Conservation (phyloP, 2,888 invertebrate species). For the Dexiosoma caninum region DNA sequence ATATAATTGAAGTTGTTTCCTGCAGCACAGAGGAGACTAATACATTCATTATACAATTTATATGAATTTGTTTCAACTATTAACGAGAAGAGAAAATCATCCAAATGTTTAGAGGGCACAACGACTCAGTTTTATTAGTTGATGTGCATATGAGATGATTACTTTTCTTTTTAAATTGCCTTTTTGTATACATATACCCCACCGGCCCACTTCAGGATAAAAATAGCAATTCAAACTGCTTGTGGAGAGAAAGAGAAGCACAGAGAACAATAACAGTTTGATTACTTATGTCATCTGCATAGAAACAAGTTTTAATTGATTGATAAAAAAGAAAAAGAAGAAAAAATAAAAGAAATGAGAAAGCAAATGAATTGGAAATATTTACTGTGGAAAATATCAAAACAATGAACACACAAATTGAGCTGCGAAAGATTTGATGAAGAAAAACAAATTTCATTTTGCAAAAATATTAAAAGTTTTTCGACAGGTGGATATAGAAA, state of each 20-base stretch:
- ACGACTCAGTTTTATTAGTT: background rate
- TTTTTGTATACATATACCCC: background rate
- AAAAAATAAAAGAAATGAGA: background rate
- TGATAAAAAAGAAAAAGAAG: background rate
- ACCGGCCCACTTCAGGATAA: background rate
- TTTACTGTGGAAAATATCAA: conserved; percentile 13
- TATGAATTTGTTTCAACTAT: background rate
- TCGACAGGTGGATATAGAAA: background rate
- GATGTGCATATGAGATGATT: conserved; percentile 3
- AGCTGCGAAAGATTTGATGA: conserved; percentile 14
- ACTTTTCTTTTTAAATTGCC: background rate
- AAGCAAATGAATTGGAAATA: conserved; percentile 9
- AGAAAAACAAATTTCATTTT: background rate
- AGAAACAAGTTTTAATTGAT: conserved; percentile 51
- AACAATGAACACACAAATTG: conserved; percentile 32
- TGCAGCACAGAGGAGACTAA: no score
- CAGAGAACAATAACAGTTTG: conserved; percentile 22
- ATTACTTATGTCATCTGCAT: conserved; percentile 50
- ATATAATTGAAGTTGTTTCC: no score
- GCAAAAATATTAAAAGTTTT: background rate
- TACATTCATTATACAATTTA: background rate
- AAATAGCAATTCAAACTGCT: conserved; percentile 11
- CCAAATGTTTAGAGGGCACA: background rate
- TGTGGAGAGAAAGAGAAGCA: background rate
- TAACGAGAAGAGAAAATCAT: background rate